Evolutionary conservation across 2,113 vertebrate genomes (phyloP), one percentile per base, ranked within the genome.

Genomic region (Chaetodon auriga): DNA sequence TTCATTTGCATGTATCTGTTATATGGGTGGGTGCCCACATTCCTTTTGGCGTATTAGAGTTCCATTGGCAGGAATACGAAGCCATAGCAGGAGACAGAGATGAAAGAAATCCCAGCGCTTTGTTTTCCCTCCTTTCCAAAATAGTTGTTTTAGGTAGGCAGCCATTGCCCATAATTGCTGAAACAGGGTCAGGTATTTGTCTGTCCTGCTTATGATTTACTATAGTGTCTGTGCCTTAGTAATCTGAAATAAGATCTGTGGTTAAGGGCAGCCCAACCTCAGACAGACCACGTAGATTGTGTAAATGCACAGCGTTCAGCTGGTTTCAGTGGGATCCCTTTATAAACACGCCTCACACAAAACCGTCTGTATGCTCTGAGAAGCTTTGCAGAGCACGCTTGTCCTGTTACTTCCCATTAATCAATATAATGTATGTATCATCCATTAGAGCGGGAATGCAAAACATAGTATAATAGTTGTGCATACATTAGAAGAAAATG

Each of bases 131-230:
- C 46, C 66, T 72, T 81, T 87, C 71, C 73, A 89, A 91, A 89
- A 89, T 85, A 75, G 91, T 93, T 91, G 87, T 91, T 92, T 91
- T 93, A 92, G 89, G 90, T 91, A 57, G 71, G 64, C 70, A 63
- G 92, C 91, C 91, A 90, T 90, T 84, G 80, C 71, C 88, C 90
- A 90, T 89, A 90, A 93, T 90, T 90, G 82, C 90, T 85, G 84
- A 85, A 85, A 81, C 79, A 81, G 84, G 90, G 84, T 92, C 88
- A 92, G 83, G 82, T 91, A 88, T 91, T 91, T 87, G 77, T 86
- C 90, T 82, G 81, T 82, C 70, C 60, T 81, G 66, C 84, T 78
- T 72, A 70, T 90, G 82, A 90, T 94, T 92, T 90, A 90, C 85
- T 82, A 12, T 76, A 82, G 72, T 85, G 85, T 91, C 86, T 81